A percentile compares a stretch with the other conserved stretches of the same genome.
These are phyloP conservation scores for Vanessa tameamea DNA, from an alignment of 1,140 invertebrate species.

Conservation along the genomic window DNA sequence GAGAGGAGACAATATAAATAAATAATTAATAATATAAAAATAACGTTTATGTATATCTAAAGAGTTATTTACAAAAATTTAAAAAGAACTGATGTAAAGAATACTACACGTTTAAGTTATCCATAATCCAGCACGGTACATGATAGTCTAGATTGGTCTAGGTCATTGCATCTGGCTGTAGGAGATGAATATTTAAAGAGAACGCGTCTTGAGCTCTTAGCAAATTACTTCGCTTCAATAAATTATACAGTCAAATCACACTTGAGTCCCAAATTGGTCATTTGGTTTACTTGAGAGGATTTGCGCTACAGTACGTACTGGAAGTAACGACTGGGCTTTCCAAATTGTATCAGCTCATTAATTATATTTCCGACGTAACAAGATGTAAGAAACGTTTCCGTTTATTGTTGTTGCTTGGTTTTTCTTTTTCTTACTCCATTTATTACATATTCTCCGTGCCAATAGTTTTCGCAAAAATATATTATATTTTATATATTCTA, in stretches of 20 bases:
- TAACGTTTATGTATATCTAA: no score
- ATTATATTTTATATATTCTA: no score
- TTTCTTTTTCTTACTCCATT: no score
- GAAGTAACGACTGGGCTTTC: neutral
- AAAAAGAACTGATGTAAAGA: neutral
- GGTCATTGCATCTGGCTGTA: constrained; percentile 21
- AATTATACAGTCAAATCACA: constrained; percentile 17
- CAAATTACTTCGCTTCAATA: constrained; percentile 28
- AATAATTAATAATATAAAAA: no score
- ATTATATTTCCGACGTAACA: neutral
- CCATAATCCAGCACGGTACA: constrained; percentile 9
- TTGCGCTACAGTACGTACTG: neutral
- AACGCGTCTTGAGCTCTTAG: constrained; percentile 31
- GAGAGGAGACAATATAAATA: no score
- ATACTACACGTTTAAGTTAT: neutral
- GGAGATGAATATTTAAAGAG: constrained; percentile 32
- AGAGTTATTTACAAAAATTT: no score
- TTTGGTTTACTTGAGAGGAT: neutral
- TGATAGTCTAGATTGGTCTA: constrained; percentile 28
- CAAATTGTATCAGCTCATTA: neutral
- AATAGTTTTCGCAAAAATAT: no score
- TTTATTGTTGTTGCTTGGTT: no score
- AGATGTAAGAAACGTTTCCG: neutral
- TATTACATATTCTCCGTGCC: no score
- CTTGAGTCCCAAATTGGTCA: constrained; percentile 7